Evolutionary conservation across 2,888 invertebrate species (phyloP).

Genomic region (Plutella xylostella): DNA sequence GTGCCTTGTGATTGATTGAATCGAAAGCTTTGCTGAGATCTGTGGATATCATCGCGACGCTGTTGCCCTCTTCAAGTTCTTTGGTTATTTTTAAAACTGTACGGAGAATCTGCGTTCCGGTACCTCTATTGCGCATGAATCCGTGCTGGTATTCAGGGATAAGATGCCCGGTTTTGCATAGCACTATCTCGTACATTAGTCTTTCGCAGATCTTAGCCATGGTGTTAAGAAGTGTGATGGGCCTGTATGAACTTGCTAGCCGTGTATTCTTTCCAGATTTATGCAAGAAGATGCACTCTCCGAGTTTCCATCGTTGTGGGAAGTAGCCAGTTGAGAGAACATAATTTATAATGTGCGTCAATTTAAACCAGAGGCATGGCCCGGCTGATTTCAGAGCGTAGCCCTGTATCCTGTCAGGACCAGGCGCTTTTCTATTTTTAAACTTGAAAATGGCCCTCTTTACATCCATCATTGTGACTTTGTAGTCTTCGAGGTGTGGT

Average conservation of each 20-base stretch:
- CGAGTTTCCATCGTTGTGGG: not conserved
- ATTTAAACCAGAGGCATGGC: not conserved
- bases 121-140: not conserved
- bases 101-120: slow-evolving; percentile 1
- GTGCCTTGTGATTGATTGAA: slow-evolving; percentile 10
- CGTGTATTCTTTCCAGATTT: not conserved
- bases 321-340: not conserved
- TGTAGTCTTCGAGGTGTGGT: not conserved
- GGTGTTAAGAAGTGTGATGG: not conserved
- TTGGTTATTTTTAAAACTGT: not conserved
- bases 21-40: slow-evolving; percentile 12
- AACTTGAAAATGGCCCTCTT: too few relatives aligned
- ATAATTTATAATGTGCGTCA: not conserved
- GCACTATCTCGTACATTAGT: not conserved
- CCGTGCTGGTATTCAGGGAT: slow-evolving; percentile 5
- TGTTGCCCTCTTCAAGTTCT: not conserved
- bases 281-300: not conserved
- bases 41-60: slow-evolving; percentile 11
- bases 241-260: not conserved
- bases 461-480: too few relatives aligned
- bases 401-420: slow-evolving; percentile 11
- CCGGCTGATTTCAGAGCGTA: slow-evolving; percentile 1
- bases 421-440: slow-evolving; percentile 12
- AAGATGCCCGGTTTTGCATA: not conserved
- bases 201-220: slow-evolving; percentile 13